A percentile compares a stretch with the other conserved stretches of the same genome.
Evolutionary conservation across 2,888 invertebrate species (phyloP).

Genomic region (Lasioglossum leucozonium): DNA sequence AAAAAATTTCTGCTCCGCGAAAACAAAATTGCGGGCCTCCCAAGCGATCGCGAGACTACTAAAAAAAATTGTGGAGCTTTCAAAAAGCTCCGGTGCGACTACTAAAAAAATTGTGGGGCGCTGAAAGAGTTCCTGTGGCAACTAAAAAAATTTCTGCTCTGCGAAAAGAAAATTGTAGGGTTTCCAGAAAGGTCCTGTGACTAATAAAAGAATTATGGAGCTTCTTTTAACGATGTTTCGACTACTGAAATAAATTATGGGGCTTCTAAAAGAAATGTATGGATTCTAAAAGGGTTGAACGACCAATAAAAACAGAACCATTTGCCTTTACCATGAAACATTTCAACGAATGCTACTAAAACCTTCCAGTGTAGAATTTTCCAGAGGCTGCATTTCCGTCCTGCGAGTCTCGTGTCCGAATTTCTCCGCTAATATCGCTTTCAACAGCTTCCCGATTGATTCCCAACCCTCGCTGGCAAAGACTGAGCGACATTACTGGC

Average conservation of each 20-base stretch:
- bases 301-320: background rate
- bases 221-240: background rate
- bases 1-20: too few relatives aligned
- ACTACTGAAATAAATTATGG: background rate
- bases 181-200: background rate
- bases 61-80: background rate
- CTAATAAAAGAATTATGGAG: background rate
- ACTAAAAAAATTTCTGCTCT: too few relatives aligned
- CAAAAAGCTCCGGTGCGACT: rapidly evolving
- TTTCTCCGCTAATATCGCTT: background rate
- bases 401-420: background rate
- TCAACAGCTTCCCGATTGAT: background rate
- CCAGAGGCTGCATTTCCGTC: background rate
- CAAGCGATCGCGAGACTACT: rapidly evolving
- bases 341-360: background rate
- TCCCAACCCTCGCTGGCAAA: background rate
- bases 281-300: background rate
- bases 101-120: background rate
- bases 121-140: too few relatives aligned
- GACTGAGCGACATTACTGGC: background rate
- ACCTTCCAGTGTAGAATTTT: background rate
- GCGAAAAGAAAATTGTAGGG: background rate
- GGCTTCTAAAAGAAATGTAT: background rate
- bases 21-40: too few relatives aligned
- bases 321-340: background rate